phyloP scores from a whole-genome alignment of 2,113 vertebrate species.

The Rhinoderma darwinii region DNA sequence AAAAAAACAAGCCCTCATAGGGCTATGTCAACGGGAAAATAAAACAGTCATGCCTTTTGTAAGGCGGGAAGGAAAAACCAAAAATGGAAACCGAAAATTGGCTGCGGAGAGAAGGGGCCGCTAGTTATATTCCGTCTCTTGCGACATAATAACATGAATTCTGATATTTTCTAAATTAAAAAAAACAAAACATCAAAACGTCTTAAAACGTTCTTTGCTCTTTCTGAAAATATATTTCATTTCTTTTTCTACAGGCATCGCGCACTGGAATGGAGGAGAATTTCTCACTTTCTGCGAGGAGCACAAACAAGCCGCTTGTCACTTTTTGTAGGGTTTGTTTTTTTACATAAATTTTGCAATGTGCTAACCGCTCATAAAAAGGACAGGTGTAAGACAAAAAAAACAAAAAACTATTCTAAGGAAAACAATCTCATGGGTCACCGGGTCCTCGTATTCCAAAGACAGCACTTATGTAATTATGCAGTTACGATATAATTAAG shows the following conservation, averaged over 20 bases:
- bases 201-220: background rate
- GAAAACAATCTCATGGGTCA: conserved; percentile 11
- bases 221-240: conserved; percentile 16
- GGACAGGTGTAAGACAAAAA: conserved; percentile 36
- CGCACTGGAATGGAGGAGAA: background rate
- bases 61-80: no score
- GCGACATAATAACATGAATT: background rate
- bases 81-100: no score
- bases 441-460: background rate
- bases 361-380: background rate
- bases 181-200: background rate
- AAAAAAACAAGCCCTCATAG: no score
- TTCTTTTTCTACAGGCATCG: background rate
- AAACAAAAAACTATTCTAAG: background rate
- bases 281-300: background rate
- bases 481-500: conserved; percentile 8
- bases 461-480: conserved; percentile 33
- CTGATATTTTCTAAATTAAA: background rate
- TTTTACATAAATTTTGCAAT: background rate
- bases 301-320: background rate
- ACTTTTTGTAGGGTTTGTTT: background rate
- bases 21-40: no score
- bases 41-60: no score
- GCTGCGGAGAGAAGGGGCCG: no score
- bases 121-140: background rate